These are phyloP conservation scores for Pteropus alecto DNA, from an alignment of 2,113 vertebrate genomes.

Conservation along the genomic window DNA sequence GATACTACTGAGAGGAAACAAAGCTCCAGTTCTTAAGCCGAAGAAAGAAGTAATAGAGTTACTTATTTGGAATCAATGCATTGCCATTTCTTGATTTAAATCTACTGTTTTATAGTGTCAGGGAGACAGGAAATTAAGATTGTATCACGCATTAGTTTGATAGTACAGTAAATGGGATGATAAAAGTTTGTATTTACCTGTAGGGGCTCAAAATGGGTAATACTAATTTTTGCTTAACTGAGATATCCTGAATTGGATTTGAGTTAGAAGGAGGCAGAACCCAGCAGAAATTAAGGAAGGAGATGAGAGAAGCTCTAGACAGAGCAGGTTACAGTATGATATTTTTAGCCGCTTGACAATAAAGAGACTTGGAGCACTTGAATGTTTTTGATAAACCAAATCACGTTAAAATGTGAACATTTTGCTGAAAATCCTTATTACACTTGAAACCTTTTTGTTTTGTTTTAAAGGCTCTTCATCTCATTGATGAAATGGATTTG, in stretches of 20 bases:
- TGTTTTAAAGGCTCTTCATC: slow-evolving; percentile 89
- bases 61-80: not conserved
- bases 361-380: not conserved
- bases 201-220: not conserved
- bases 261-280: not conserved
- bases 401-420: not conserved
- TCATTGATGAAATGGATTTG: slow-evolving; percentile 95
- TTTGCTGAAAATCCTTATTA: not conserved
- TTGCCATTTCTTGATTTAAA: not conserved
- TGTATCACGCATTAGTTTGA: not conserved
- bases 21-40: not conserved
- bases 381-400: not conserved
- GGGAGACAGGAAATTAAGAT: not conserved
- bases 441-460: not conserved
- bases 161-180: not conserved
- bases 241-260: not conserved
- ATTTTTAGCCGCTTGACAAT: not conserved
- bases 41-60: not conserved
- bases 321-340: not conserved
- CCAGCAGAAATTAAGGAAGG: not conserved
- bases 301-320: not conserved
- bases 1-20: not conserved
- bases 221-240: not conserved
- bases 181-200: not conserved
- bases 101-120: not conserved